phyloP scores from a whole-genome alignment of 1,140 invertebrate genomes.

The Vanessa tameamea region DNA sequence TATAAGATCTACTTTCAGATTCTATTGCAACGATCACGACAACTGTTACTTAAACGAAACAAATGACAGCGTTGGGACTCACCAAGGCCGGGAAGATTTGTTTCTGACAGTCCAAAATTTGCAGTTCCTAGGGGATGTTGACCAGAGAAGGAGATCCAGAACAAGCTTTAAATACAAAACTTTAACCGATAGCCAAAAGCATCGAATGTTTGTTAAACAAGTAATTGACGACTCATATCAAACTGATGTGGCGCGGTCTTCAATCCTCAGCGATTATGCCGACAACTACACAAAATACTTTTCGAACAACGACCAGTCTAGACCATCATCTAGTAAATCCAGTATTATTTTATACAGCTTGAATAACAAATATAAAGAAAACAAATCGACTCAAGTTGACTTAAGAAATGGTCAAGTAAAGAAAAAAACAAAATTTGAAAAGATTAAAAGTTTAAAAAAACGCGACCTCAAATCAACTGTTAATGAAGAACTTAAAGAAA shows the following conservation, averaged over 20 bases:
- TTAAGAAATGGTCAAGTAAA: constrained; percentile 32
- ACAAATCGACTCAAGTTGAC: constrained; percentile 53
- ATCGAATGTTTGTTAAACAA: constrained; percentile 74
- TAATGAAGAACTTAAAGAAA: constrained; percentile 34
- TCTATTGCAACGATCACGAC: constrained; percentile 46
- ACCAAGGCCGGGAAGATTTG: constrained; percentile 47
- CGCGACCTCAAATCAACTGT: constrained; percentile 33
- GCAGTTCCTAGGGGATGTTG: constrained; percentile 60
- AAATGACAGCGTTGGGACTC: constrained; percentile 29
- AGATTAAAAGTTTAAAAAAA: constrained; percentile 34
- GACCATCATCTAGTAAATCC: constrained; percentile 57
- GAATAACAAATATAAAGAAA: constrained; percentile 43
- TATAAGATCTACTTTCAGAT: constrained; percentile 42
- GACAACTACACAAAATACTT: constrained; percentile 71
- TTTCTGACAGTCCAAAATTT: constrained; percentile 68
- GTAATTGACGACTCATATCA: constrained; percentile 50
- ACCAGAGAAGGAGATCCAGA: constrained; percentile 55
- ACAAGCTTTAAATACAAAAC: constrained; percentile 71
- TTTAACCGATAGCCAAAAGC: constrained; percentile 48
- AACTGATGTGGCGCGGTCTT: constrained; percentile 46
- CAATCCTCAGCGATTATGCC: constrained; percentile 60
- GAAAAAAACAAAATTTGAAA: constrained; percentile 35
- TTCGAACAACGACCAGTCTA: constrained; percentile 51
- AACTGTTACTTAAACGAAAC: constrained; percentile 30
- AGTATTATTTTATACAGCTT: constrained; percentile 47